Evolutionary conservation across 2,888 invertebrate genomes (phyloP), one percentile per base, ranked within the genome.

Genomic region (Stegana nigrithorax): DNA sequence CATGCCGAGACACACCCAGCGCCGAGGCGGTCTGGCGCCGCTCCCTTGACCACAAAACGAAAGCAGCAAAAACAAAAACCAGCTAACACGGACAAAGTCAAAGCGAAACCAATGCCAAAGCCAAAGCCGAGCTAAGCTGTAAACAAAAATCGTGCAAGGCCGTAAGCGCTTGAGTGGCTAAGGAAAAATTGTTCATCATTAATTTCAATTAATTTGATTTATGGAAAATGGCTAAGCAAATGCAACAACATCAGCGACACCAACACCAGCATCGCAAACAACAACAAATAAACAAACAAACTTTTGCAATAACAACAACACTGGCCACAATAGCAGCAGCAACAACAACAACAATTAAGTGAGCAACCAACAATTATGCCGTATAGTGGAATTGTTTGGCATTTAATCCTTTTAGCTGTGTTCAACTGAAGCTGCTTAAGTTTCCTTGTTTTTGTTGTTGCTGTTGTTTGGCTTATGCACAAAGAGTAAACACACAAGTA

Each of bases 181-280:
- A 42, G 7, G 17, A 45, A 45, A 29, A 47, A 60, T 44, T 62
- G 59, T 51, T 65, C 45, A 63, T 67, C 72, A 81, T 81, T 75
- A 75, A 79, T 79, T 79, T 77, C 74, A 77, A 77, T 79, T 79
- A 81, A 72, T 72, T 77, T 79, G 78, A 81, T 79, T 79, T 73
- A 77, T 75, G 71, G 66, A 17, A 60, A 69, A 66, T 56, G 64
- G 66, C 59, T 61, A 60, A 60, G 57, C 71, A 67, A 69, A 44
- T 67, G 51, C 55, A 51, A 60, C 65, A 59, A 21, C 36, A 25
- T n/a, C n/a, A n/a, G n/a, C n/a, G n/a, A n/a, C n/a, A n/a, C n/a
- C 58, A 55, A 45, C 44, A 29, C 4, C 25, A 56, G 27, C n/a
- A 8, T 10, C 53, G 26, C n/a, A n/a, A 50, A 21, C 25, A 58